These are phyloP conservation scores for Ectemnius lituratus DNA, from an alignment of 2,888 invertebrate genomes.

Conservation along the genomic window DNA sequence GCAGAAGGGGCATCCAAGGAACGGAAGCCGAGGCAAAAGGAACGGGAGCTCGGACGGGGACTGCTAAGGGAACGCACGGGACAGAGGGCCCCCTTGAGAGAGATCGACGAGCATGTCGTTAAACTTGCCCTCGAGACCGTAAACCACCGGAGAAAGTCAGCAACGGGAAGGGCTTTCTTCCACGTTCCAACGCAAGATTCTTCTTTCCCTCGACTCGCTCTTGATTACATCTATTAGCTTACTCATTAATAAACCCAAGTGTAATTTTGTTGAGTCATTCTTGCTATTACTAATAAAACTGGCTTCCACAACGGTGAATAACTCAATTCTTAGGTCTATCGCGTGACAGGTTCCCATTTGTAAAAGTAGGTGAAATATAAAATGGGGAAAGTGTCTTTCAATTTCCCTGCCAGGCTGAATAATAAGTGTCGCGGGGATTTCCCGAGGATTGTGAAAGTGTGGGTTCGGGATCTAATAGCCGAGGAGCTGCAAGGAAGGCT, in stretches of 20 bases:
- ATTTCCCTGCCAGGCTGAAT: too few species aligned
- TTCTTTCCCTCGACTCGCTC: too few species aligned
- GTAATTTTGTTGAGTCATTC: too few species aligned
- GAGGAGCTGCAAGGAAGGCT: constrained; percentile 18
- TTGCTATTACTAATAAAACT: too few species aligned
- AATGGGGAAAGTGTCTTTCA: too few species aligned
- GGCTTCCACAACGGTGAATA: too few species aligned
- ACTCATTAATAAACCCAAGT: too few species aligned
- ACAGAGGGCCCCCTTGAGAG: constrained; percentile 36
- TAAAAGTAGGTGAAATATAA: too few species aligned
- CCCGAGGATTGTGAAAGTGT: constrained; percentile 17
- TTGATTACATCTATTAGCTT: too few species aligned
- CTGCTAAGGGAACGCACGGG: constrained; percentile 27
- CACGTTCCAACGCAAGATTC: neutral
- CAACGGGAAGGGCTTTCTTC: constrained; percentile 27
- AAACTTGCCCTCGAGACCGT: constrained; percentile 63
- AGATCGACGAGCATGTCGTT: constrained; percentile 64
- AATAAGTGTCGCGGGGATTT: constrained; percentile 8
- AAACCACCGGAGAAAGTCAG: constrained; percentile 55
- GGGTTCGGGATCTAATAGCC: constrained; percentile 14
- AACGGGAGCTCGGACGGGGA: constrained; percentile 11
- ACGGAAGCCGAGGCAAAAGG: constrained; percentile 10
- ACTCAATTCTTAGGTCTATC: too few species aligned
- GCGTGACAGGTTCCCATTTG: neutral
- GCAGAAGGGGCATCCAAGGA: constrained; percentile 10